These are phyloP conservation scores for Tychaedon coryphoeus DNA, from an alignment of 2,113 vertebrate species.

Conservation along the genomic window DNA sequence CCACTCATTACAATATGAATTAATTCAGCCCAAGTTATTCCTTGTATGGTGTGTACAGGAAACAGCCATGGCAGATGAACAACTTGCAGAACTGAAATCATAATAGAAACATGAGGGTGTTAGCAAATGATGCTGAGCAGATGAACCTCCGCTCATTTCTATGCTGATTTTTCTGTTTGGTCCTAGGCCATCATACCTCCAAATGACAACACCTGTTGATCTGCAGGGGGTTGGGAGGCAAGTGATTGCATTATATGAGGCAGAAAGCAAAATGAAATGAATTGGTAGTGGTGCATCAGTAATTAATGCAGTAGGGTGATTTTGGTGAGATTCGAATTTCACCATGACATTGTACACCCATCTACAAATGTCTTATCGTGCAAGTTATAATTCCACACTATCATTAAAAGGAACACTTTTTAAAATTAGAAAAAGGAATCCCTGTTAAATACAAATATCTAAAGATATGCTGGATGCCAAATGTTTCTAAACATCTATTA, in stretches of 20 bases:
- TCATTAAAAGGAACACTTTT: neutral
- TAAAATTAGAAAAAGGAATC: neutral
- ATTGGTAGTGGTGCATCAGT: neutral
- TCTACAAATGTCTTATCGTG: neutral
- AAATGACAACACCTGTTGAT: neutral
- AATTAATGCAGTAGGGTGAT: neutral
- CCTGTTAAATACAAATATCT: neutral
- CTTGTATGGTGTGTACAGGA: neutral
- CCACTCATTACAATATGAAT: neutral
- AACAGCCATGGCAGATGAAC: neutral
- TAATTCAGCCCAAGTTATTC: neutral
- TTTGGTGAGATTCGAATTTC: neutral
- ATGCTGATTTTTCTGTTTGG: neutral
- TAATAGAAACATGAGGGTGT: neutral
- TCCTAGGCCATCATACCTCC: neutral
- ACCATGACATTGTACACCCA: neutral
- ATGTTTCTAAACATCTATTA: neutral
- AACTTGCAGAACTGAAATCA: neutral
- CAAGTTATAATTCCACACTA: neutral
- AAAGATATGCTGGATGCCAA: neutral
- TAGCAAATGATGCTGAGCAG: neutral
- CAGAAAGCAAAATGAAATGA: neutral
- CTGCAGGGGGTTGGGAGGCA: accelerated
- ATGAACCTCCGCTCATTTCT: neutral
- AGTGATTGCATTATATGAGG: neutral